These are phyloP conservation scores for Luscinia luscinia DNA, from an alignment of 2,797 vertebrate species.

Conservation along the genomic window DNA sequence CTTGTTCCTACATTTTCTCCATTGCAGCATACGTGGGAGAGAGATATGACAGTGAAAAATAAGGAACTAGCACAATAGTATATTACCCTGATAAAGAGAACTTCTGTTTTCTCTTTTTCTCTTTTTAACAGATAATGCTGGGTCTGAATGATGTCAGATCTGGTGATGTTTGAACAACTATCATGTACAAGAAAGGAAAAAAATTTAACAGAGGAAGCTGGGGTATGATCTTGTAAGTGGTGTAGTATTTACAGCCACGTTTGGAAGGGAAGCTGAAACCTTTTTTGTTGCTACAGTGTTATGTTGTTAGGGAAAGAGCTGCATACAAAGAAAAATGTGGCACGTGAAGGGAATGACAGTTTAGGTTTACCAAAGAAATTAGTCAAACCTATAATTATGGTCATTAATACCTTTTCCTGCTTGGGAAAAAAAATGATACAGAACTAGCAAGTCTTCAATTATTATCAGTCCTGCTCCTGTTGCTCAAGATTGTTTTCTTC, in stretches of 20 bases:
- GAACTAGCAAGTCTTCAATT: neutral
- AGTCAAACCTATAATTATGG: neutral
- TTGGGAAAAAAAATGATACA: neutral
- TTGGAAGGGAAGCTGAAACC: neutral
- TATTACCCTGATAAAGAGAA: neutral
- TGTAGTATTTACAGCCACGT: neutral
- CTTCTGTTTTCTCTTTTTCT: neutral
- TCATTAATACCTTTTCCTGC: neutral
- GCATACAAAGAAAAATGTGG: neutral
- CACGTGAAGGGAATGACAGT: neutral
- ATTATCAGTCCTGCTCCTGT: neutral
- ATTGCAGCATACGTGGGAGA: neutral
- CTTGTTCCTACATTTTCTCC: neutral
- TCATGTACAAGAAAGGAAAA: neutral
- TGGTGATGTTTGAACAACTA: neutral
- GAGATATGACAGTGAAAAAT: neutral
- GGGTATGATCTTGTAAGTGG: neutral
- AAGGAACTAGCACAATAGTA: neutral
- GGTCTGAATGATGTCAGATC: neutral
- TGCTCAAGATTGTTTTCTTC: neutral
- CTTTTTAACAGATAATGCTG: neutral
- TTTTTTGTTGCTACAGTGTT: neutral
- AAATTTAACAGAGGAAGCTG: neutral
- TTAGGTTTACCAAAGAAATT: neutral
- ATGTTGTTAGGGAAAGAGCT: neutral